phyloP scores from a whole-genome alignment of 1,140 invertebrate genomes.

The Drosophila paulistorum region DNA sequence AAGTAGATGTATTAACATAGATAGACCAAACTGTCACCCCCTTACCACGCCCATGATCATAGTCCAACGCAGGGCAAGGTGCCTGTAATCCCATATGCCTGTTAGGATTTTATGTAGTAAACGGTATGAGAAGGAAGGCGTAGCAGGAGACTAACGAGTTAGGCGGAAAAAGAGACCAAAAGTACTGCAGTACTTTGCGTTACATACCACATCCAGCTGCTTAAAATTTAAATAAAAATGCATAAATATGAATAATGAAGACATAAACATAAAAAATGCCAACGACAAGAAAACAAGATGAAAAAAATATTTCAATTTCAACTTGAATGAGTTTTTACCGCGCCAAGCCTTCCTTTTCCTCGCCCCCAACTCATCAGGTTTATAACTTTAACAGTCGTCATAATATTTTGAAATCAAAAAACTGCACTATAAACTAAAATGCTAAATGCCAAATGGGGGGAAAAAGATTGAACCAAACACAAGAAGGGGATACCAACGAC shows the following conservation, averaged over 20 bases:
- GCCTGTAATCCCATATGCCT: constrained; percentile 8
- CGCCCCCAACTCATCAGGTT: constrained; percentile 15
- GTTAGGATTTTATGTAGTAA: constrained; percentile 25
- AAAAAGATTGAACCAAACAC: constrained; percentile 16
- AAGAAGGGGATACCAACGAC: no score
- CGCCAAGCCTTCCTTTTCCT: neutral
- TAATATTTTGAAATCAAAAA: constrained; percentile 72
- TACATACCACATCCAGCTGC: constrained; percentile 33
- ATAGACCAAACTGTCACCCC: no score
- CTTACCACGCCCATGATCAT: neutral
- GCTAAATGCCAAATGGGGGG: constrained; percentile 41
- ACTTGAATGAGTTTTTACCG: constrained; percentile 45
- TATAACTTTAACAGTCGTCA: constrained; percentile 68
- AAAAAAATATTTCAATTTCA: constrained; percentile 54
- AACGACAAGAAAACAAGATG: constrained; percentile 8
- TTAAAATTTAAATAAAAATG: constrained; percentile 70
- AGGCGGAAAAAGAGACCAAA: constrained; percentile 1
- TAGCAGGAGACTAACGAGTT: constrained; percentile 36
- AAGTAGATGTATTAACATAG: no score
- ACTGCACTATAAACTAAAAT: constrained; percentile 63
- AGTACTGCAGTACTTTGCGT: neutral
- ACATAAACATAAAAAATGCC: constrained; percentile 47
- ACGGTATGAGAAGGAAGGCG: constrained; percentile 17
- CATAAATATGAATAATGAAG: constrained; percentile 71
- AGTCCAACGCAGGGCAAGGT: neutral